A percentile compares a stretch with the other conserved stretches of the same genome.
phyloP scores from a whole-genome alignment of 2,888 invertebrate genomes.

The Steinernema carpocapsae region DNA sequence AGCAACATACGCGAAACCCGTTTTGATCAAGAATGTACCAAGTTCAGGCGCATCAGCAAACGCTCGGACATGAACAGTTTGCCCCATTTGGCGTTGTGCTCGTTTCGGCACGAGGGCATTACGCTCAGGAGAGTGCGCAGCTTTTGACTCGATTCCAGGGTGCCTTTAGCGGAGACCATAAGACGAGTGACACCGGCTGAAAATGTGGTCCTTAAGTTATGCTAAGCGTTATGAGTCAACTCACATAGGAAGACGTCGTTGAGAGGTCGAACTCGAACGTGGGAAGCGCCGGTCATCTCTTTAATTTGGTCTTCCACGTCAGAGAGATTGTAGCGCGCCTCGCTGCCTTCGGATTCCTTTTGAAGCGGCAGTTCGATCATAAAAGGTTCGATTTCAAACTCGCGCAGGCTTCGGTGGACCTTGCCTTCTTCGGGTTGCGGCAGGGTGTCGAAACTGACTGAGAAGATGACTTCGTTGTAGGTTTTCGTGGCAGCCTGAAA shows the following conservation, averaged over 20 bases:
- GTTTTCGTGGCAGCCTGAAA: neutral
- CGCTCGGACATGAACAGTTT: neutral
- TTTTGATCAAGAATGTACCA: too few species aligned
- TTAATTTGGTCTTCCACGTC: neutral
- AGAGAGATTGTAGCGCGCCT: neutral
- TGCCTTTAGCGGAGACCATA: slow-evolving; percentile 13
- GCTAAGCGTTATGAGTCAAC: neutral
- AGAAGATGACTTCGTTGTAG: slow-evolving; percentile 18
- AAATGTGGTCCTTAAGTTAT: neutral
- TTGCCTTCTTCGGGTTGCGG: neutral
- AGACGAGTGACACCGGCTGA: neutral
- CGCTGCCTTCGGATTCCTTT: neutral
- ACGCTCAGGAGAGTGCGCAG: neutral
- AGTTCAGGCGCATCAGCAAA: neutral
- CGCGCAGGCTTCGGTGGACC: neutral
- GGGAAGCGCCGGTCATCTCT: neutral
- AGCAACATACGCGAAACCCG: neutral
- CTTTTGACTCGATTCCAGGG: neutral
- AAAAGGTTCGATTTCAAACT: slow-evolving; percentile 5
- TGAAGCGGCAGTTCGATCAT: slow-evolving; percentile 19
- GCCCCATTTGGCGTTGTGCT: neutral
- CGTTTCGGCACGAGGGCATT: neutral
- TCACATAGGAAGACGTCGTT: neutral
- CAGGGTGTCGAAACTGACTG: slow-evolving; percentile 12
- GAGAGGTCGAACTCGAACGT: neutral